Percentiles rank a stretch among this genome's conserved stretches.
phyloP scores from a whole-genome alignment of 2,797 vertebrate genomes.

The Knipowitschia caucasica region DNA sequence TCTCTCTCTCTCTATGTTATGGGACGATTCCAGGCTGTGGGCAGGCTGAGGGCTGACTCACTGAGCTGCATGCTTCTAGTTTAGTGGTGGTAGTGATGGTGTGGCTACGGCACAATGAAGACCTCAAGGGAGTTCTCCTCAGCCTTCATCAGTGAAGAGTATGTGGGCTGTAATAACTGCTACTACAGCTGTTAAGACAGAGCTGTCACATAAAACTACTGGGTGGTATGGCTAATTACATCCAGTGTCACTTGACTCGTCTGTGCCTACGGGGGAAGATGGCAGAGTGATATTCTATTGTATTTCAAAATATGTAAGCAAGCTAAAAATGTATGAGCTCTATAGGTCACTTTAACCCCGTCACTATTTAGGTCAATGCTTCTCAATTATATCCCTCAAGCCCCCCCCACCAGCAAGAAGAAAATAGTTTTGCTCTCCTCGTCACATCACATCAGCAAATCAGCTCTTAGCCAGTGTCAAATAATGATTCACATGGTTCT shows the following conservation, averaged over 20 bases:
- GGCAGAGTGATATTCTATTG: not conserved
- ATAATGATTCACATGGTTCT: too few relatives aligned
- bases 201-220: conserved; percentile 28
- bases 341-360: too few relatives aligned
- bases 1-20: conserved; percentile 50
- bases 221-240: conserved; percentile 26
- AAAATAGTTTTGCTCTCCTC: too few relatives aligned
- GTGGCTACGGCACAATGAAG: conserved; percentile 55
- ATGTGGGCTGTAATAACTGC: conserved; percentile 49
- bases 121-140: conserved; percentile 62
- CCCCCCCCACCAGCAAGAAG: too few relatives aligned
- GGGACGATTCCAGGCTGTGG: conserved; percentile 61
- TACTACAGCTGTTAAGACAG: conserved; percentile 30
- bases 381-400: too few relatives aligned
- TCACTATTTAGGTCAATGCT: too few relatives aligned
- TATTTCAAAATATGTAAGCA: conserved; percentile 7
- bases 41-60: conserved; percentile 65
- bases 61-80: conserved; percentile 50
- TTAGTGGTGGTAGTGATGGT: conserved; percentile 53
- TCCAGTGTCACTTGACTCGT: conserved; percentile 8
- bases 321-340: not conserved
- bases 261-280: conserved; percentile 7
- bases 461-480: too few relatives aligned
- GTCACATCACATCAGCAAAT: too few relatives aligned
- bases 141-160: conserved; percentile 48